phyloP scores from a whole-genome alignment of 2,797 vertebrate genomes.

The Cyclopterus lumpus region DNA sequence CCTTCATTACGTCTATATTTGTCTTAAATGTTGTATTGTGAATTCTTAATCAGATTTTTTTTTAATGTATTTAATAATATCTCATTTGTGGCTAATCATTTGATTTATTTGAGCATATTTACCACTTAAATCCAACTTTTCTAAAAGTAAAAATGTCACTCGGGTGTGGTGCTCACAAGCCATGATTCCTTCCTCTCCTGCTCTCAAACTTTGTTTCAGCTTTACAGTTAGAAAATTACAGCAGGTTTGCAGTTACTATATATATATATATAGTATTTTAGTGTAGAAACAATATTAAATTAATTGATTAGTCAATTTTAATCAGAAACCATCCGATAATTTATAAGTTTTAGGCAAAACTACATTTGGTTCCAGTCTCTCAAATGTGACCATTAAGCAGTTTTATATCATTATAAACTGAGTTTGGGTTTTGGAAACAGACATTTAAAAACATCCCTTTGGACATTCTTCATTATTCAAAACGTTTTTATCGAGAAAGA shows the following conservation, averaged over 20 bases:
- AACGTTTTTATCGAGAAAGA: neutral
- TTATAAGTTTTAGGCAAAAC: neutral
- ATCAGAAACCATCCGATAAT: neutral
- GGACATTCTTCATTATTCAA: neutral
- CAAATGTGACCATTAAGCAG: neutral
- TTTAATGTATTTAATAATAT: neutral
- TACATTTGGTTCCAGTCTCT: neutral
- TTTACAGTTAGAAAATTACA: neutral
- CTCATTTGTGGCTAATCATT: neutral
- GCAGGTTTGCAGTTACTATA: neutral
- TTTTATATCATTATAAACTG: neutral
- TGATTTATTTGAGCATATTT: neutral
- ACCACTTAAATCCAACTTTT: conserved; percentile 4
- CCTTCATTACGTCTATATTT: neutral
- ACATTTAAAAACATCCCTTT: neutral
- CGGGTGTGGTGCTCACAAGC: conserved; percentile 31
- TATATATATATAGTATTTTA: neutral
- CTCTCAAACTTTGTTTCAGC: conserved; percentile 8
- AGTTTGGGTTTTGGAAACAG: neutral
- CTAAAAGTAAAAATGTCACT: conserved; percentile 19
- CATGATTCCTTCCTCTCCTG: neutral
- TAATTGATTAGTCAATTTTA: neutral
- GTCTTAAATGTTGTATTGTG: conserved; percentile 1
- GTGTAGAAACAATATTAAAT: neutral
- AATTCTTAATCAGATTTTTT: neutral